Base-by-base conservation (phyloP, 2,113 vertebrate genomes). In the Heterotis niloticus region DNA sequence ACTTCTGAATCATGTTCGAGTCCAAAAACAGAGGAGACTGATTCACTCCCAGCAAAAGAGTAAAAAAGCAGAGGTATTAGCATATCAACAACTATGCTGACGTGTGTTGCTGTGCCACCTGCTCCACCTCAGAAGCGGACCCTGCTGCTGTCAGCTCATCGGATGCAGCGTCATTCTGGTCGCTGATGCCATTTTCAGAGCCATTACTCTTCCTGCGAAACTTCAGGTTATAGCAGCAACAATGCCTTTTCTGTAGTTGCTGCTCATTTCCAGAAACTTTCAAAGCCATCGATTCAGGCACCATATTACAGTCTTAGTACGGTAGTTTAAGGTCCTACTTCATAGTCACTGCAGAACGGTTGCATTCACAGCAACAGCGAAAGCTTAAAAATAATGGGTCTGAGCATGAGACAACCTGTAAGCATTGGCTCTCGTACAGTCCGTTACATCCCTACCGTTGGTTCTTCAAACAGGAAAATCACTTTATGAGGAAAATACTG, bases 151-250 rank as follows among this genome's bases (percentile, higher is more conserved):
- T 69, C 51, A 78, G 34, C 29, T 78, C 68, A 60, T 77, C n/a
- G 34, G 4, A 64, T 62, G n/a, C 24, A 67, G 24, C 28, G 78
- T 66, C 29, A n/a, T 28, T 78, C 34, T 18, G 57, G 64, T 78
- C 17, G 11, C 11, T 67, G 34, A 26, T 44, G 34, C 70, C 16
- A 44, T 67, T 29, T 23, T 68, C 11, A 74, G 51, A 51, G 59
- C 29, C 68, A 68, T 75, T 78, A 52, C 57, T 69, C 54, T 78
- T 79, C 57, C 79, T 65, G 56, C 57, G 76, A 52, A 76, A 44
- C 34, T 44, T 44, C 34, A 44, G n/a, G 34, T 44, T 44, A 44
- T 44, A n/a, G n/a, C 7, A 44, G 7, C 2, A 44, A 44, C 2
- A 44, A 44, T 44, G 3, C 34, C 34, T 44, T 44, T 44, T 44